phyloP scores from a whole-genome alignment of 2,888 invertebrate species.

The Polylopha cassiicola region DNA sequence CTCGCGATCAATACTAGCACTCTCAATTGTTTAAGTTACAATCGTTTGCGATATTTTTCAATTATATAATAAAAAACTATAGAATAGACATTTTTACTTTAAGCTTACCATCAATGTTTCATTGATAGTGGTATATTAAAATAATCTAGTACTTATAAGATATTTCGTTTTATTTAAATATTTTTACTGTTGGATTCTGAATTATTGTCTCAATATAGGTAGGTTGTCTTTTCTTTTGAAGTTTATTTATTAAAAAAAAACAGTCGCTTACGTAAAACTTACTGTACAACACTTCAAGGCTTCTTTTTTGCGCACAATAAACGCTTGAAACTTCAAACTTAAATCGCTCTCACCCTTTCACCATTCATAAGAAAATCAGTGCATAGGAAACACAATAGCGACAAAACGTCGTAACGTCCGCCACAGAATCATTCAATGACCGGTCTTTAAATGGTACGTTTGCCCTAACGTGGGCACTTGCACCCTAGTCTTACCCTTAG shows the following conservation, averaged over 20 bases:
- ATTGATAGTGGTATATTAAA: no score
- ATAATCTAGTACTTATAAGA: no score
- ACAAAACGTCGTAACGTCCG: constrained; percentile 65
- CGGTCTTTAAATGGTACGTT: constrained; percentile 63
- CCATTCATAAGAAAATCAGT: constrained; percentile 65
- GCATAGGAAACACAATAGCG: constrained; percentile 64
- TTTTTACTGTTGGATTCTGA: no score
- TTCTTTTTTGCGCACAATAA: constrained; percentile 4
- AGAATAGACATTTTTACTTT: no score
- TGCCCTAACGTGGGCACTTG: constrained; percentile 23
- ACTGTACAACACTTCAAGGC: constrained; percentile 8
- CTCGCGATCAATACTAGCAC: constrained; percentile 44
- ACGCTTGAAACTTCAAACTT: constrained; percentile 26
- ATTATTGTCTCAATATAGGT: no score
- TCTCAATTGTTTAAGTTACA: constrained; percentile 31
- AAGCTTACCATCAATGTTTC: no score
- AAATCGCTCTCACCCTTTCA: constrained; percentile 35
- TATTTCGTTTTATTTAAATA: no score
- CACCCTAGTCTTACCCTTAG: no score
- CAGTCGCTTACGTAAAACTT: constrained; percentile 27
- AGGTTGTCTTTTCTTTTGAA: no score
- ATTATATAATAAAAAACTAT: constrained; percentile 4
- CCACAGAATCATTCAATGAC: constrained; percentile 61
- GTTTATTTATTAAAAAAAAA: constrained; percentile 21
- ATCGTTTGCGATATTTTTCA: constrained; percentile 4